Base-by-base conservation (phyloP, 2,888 invertebrate species). In the Archips crataeganus region DNA sequence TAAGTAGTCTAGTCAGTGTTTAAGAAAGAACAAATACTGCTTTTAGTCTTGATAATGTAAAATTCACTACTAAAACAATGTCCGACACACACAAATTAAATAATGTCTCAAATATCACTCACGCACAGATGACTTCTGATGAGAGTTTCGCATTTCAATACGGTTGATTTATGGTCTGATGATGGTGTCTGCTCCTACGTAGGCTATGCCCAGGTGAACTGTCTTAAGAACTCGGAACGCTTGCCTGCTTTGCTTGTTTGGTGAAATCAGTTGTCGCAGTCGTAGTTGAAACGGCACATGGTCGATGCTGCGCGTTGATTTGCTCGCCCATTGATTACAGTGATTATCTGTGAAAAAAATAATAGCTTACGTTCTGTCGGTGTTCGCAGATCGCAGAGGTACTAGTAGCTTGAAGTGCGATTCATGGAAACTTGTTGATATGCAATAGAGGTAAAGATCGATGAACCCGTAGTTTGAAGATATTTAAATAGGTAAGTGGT, bases 301-400 rank as follows among this genome's bases (percentile, higher is more conserved):
- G 1, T 11, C 45, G 45, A 49, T n/a, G 49, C 5, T 5, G 13
- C n/a, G 49, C 9, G 54, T 54, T 0, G 9, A 54, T 9, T 2
- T 5, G 54, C 23, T 23, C 51, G 15, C 15, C 2, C 15, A 1
- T 54, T 15, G 15, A 23, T 9, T 15, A 54, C 15, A 2, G 6
- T 15, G 9, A 23, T 54, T 2, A 54, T 34, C 71, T 71, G 65
- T 23, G 47, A 32, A 64, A 59, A 15, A 65, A 69, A 69, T 15
- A 6, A 64, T 64, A 45, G 45, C 70, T 70, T 60, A 71, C 65
- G 60, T 39, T 23, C 49, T 65, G 65, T 39, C 32, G 51, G 13
- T 3, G 64, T 9, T 71, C 39, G 60, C 6, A 11, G 49, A 13
- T 15, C 32, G 23, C 15, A 34, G 47, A 64, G 49, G 64, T 64